Base-by-base conservation (phyloP, 2,888 invertebrate species). In the Eupithecia insigniata region DNA sequence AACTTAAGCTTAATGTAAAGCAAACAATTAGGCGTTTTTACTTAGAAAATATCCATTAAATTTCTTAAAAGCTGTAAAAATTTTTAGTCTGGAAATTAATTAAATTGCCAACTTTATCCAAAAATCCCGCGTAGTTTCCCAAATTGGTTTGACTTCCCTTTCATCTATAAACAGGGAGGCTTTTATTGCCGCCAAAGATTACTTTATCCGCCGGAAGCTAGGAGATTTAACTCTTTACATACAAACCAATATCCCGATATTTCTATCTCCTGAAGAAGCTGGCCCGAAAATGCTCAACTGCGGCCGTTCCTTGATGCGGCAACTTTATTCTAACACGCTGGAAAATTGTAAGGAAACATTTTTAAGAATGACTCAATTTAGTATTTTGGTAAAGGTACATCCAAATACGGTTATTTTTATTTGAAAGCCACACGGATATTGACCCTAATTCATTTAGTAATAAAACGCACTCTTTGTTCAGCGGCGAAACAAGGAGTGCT, bases 201-300 rank as follows among this genome's bases (percentile, higher is more conserved):
- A 82, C 85, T 83, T 86, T 88, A 85, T 83, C 81, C 77, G 80
- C 79, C 81, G 82, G 83, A 85, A 85, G 84, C 83, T 81, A 81
- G 82, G 84, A 83, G 85, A 89, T 87, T 85, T 84, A 83, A 85
- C 82, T 84, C 79, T 82, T 83, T 84, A 86, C 83, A 82, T 80
- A 82, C 83, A 84, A 87, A 84, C 85, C 85, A 87, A 89, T 88
- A 89, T 88, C 84, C 85, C 85, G 84, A 82, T 85, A 83, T 87
- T 85, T 85, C 78, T 79, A 82, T 79, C 74, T 77, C 75, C 76
- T 66, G 71, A 75, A 78, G 78, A 76, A 77, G 67, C 76, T 76
- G 79, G 76, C 80, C 83, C 83, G 80, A 79, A 78, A 76, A 73
- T 69, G 71, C 72, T 28, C 67, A 71, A 73, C 64, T 51, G 66